These are phyloP conservation scores for Trogon surrucura DNA, from an alignment of 2,113 vertebrate genomes.

Conservation along the genomic window DNA sequence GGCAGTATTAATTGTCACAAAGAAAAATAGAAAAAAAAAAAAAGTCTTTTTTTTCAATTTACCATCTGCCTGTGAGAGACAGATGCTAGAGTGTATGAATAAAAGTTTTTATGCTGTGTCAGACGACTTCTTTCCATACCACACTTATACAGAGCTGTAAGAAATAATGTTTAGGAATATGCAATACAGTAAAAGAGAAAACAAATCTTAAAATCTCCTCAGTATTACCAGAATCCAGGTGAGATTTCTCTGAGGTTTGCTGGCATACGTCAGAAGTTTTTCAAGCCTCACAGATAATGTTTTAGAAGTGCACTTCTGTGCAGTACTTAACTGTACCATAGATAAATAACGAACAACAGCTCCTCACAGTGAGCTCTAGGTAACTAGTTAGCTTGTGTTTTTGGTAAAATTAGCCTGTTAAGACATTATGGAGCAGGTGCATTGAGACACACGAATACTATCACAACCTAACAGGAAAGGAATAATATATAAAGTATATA, in stretches of 20 bases:
- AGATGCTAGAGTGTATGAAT: not conserved
- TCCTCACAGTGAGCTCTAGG: not conserved
- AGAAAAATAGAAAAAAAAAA: not conserved
- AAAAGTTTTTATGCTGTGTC: not conserved
- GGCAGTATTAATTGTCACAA: not conserved
- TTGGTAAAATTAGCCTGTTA: conserved; percentile 5
- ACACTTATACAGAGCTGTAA: not conserved
- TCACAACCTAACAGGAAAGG: not conserved
- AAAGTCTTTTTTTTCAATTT: not conserved
- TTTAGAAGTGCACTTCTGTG: not conserved
- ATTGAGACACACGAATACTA: not conserved
- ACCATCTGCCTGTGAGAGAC: not conserved
- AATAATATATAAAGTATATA: not conserved
- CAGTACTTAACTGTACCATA: not conserved
- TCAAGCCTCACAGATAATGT: not conserved
- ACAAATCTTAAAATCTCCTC: not conserved
- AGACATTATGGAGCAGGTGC: not conserved
- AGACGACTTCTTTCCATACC: not conserved
- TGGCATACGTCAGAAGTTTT: not conserved
- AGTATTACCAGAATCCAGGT: not conserved
- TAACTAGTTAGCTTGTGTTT: not conserved
- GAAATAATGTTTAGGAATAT: not conserved
- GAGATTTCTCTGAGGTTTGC: not conserved
- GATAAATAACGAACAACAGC: not conserved
- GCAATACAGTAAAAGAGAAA: not conserved